Percentiles rank a stretch among this genome's conserved stretches.
phyloP scores from a whole-genome alignment of 2,888 invertebrate species.

The Drepana falcataria region DNA sequence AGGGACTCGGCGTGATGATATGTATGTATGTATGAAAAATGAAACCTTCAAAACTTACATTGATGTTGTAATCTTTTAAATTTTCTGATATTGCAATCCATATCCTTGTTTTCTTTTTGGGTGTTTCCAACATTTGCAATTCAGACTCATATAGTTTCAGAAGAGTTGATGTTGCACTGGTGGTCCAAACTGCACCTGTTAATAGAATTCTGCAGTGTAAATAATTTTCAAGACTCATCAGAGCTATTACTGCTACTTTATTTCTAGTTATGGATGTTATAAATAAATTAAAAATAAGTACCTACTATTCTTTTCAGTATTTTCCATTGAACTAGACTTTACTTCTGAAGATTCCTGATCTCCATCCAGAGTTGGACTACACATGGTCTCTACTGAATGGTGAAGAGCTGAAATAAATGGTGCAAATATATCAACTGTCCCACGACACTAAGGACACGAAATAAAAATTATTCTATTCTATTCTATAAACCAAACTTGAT shows the following conservation, averaged over 20 bases:
- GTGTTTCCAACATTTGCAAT: slow-evolving; percentile 46
- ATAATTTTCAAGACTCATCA: neutral
- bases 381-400: neutral
- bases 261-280: too few species aligned
- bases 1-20: too few species aligned
- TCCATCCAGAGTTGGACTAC: neutral
- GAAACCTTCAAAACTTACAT: slow-evolving; percentile 21
- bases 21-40: too few species aligned
- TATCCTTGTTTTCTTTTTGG: slow-evolving; percentile 50
- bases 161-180: slow-evolving; percentile 33
- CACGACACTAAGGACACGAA: too few species aligned
- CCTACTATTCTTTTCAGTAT: slow-evolving; percentile 30
- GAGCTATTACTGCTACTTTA: too few species aligned
- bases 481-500: too few species aligned
- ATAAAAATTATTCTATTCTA: too few species aligned
- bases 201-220: neutral
- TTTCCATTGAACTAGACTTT: slow-evolving; percentile 17
- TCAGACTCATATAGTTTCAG: slow-evolving; percentile 46
- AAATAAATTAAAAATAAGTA: slow-evolving; percentile 2
- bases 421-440: too few species aligned
- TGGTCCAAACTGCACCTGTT: slow-evolving; percentile 48
- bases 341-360: neutral
- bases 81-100: slow-evolving; percentile 48
- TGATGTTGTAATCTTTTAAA: slow-evolving; percentile 37
- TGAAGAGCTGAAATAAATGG: too few species aligned